Evolutionary conservation across 1,140 invertebrate species (phyloP), one percentile per base, ranked within the genome.

Genomic region (Drosophila willistoni): DNA sequence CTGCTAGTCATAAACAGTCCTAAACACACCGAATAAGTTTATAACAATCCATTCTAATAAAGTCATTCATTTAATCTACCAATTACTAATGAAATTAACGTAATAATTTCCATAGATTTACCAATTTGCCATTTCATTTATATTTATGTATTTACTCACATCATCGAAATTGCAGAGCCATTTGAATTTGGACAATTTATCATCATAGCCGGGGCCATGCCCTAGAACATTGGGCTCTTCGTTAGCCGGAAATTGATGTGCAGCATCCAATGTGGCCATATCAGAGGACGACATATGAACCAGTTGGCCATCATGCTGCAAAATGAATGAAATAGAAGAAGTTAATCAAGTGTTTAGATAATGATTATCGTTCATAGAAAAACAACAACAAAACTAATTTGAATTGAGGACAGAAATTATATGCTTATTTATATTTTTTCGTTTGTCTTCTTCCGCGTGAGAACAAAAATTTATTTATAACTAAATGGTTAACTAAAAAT

Each of bases 191-290:
- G 75, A 72, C 42, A 81, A 54, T 60, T 91, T 89, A 51, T 72
- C 80, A 70, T 80, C 84, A n/a, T 72, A 89, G 29, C 75, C 65
- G 41, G 84, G 83, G 63, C 90, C 90, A 71, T 91, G 90, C 54
- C 90, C 90, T 57, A 91, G 77, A 44, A 91, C 71, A 60, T 91
- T 91, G 25, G 90, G 78, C 69, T 91, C 90, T 81, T 91, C 90
- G 59, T 91, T 79, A 33, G 85, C 85, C 81, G 90, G 90, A 91
- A 91, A 91, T 44, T 91, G 87, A 78, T 91, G 83, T 19, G 81
- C 41, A 6, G 74, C 73, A 19, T 82, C 79, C 82, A 51, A 22
- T 51, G 79, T 47, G 19, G 60, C 59, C 34, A 51, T 33, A 17
- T 87, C 79, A 44, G 84, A 55, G 29, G 65, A 60, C 9, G 51